Percentiles rank a stretch among this genome's conserved stretches.
These are phyloP conservation scores for Lochmaea capreae DNA, from an alignment of 2,888 invertebrate species.

Conservation along the genomic window DNA sequence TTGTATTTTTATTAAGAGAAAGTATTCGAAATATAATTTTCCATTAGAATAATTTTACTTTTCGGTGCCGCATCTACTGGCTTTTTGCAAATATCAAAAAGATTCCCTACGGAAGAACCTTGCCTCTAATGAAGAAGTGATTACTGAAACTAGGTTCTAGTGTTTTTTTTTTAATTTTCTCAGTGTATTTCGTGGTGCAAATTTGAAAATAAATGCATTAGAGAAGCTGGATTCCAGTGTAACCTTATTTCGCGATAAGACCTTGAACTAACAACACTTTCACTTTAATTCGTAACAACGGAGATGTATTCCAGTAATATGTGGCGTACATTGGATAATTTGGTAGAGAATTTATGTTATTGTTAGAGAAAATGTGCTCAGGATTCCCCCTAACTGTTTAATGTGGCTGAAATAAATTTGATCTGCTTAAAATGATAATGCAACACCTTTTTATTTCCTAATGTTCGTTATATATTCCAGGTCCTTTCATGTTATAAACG, in stretches of 20 bases:
- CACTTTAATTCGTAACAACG: conserved; percentile 49
- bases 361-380: conserved; percentile 56
- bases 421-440: conserved; percentile 10
- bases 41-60: too few relatives aligned
- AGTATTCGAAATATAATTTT: too few relatives aligned
- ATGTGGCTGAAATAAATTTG: conserved; percentile 17
- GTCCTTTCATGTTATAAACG: conserved; percentile 7
- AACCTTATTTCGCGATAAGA: conserved; percentile 20
- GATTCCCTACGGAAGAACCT: too few relatives aligned
- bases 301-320: conserved; percentile 50
- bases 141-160: too few relatives aligned
- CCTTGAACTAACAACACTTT: conserved; percentile 28
- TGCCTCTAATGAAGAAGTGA: too few relatives aligned
- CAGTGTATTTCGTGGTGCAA: background rate
- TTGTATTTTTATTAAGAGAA: too few relatives aligned
- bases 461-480: conserved; percentile 14
- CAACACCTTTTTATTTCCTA: conserved; percentile 25
- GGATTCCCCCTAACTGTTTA: conserved; percentile 42
- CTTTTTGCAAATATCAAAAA: too few relatives aligned
- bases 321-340: conserved; percentile 56
- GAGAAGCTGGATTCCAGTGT: background rate
- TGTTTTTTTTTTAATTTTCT: too few relatives aligned
- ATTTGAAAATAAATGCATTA: background rate
- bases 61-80: too few relatives aligned
- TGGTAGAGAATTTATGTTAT: conserved; percentile 61